Conservation (phyloP, 2,888 invertebrate species). For the Leptinotarsa juncta region DNA sequence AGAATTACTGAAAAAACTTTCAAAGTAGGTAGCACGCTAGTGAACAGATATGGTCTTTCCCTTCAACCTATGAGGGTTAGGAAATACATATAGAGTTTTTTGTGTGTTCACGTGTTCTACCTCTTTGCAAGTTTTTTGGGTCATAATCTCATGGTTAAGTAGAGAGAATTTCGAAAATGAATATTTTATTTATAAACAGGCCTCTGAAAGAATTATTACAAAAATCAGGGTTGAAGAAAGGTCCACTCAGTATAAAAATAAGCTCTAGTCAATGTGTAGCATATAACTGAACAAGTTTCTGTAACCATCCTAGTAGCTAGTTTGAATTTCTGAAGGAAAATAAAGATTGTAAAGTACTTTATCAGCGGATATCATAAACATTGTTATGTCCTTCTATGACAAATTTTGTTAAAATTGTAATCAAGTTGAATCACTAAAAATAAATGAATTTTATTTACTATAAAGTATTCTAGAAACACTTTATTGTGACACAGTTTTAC, state of each 20-base stretch:
- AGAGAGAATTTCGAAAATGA: conserved; percentile 30
- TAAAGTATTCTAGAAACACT: too few species aligned
- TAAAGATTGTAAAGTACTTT: background rate
- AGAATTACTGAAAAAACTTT: conserved; percentile 61
- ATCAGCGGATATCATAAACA: background rate
- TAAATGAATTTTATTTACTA: too few species aligned
- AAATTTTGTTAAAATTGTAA: too few species aligned
- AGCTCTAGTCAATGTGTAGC: conserved; percentile 38
- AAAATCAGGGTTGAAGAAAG: conserved; percentile 49
- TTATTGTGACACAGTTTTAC: too few species aligned
- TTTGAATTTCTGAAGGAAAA: conserved; percentile 12
- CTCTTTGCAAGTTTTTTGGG: conserved; percentile 35
- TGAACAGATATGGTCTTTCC: conserved; percentile 56
- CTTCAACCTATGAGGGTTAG: conserved; percentile 65
- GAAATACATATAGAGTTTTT: conserved; percentile 35
- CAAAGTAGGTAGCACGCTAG: conserved; percentile 56
- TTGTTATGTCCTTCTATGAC: too few species aligned
- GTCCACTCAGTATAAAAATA: conserved; percentile 44
- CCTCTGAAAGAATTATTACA: conserved; percentile 36
- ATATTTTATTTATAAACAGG: conserved; percentile 37
- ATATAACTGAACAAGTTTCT: conserved; percentile 24
- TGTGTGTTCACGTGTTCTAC: conserved; percentile 32
- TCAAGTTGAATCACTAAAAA: too few species aligned
- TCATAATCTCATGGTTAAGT: conserved; percentile 39
- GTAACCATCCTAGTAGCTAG: conserved; percentile 31